Base-by-base conservation (phyloP, 2,797 vertebrate species). In the Naso thynnoides region DNA sequence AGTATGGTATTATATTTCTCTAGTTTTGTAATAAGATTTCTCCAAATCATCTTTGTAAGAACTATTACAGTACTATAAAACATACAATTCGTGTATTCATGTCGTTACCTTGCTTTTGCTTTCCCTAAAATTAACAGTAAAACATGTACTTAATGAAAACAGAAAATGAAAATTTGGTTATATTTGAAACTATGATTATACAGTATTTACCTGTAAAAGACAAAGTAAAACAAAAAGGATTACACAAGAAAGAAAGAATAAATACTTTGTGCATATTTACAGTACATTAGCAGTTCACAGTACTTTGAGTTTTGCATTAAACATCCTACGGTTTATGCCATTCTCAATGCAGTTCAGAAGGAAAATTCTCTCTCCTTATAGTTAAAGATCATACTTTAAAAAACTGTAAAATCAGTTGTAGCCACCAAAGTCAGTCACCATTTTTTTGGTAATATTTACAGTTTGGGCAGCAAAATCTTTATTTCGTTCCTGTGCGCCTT, bases 401-500 rank as follows among this genome's bases (percentile, higher is more conserved):
- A 53, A 39, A 15, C n/a, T 7, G 11, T 54, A 7, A n/a, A 3
- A 48, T 24, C 8, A 55, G 5, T 19, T 61, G 6, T 5, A 31
- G 6, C 45, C n/a, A 70, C 48, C 10, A 36, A 8, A 60, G n/a
- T 61, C 23, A 48, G 15, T 65, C 36, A 60, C 14, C 58, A 10
- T 61, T 14, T 50, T 26, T 23, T 52, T 23, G 15, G 33, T 18
- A 39, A 11, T 27, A 66, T 57, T 19, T 38, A 23, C 11, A 59
- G n/a, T 36, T 29, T 52, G n/a, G 31, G 21, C 19, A 31, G 14
- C 42, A 19, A 61, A 56, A 33, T 77, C 8, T 57, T 66, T 13
- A 74, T 57, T 70, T 76, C 59, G 72, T 80, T 24, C 83, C 72
- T 18, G 59, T 53, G 63, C 62, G 82, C 74, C 76, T 83, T 52